Conservation (phyloP, 2,113 vertebrate species). For the Hucho hucho region DNA sequence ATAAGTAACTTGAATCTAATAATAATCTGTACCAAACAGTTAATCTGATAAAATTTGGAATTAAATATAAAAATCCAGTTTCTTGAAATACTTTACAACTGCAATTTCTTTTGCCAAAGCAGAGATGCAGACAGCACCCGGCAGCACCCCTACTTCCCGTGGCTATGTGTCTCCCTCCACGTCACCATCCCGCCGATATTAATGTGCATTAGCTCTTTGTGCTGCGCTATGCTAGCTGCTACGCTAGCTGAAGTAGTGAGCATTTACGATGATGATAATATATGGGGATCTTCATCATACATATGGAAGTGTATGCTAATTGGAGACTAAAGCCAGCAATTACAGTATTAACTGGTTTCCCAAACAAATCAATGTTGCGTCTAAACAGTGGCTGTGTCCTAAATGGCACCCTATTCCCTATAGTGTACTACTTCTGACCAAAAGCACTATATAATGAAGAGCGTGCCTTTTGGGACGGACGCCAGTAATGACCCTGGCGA, state of each 20-base stretch:
- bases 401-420: too few species aligned
- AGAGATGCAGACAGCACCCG: too few species aligned
- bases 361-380: slow-evolving; percentile 19
- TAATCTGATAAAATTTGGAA: too few species aligned
- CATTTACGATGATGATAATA: slow-evolving; percentile 29
- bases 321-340: slow-evolving; percentile 56
- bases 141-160: too few species aligned
- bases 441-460: too few species aligned
- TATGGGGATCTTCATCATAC: slow-evolving; percentile 34
- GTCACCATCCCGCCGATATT: background rate
- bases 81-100: too few species aligned
- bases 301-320: slow-evolving; percentile 61
- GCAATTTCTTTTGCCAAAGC: too few species aligned
- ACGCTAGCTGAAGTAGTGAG: slow-evolving; percentile 1
- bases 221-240: background rate
- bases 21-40: too few species aligned
- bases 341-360: slow-evolving; percentile 31
- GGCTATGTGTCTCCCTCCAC: background rate
- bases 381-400: background rate
- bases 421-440: too few species aligned
- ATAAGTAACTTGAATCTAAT: too few species aligned
- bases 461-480: too few species aligned
- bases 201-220: slow-evolving; percentile 36
- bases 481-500: background rate
- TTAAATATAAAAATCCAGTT: too few species aligned